phyloP scores from a whole-genome alignment of 2,113 vertebrate genomes.

The Merops nubicus region DNA sequence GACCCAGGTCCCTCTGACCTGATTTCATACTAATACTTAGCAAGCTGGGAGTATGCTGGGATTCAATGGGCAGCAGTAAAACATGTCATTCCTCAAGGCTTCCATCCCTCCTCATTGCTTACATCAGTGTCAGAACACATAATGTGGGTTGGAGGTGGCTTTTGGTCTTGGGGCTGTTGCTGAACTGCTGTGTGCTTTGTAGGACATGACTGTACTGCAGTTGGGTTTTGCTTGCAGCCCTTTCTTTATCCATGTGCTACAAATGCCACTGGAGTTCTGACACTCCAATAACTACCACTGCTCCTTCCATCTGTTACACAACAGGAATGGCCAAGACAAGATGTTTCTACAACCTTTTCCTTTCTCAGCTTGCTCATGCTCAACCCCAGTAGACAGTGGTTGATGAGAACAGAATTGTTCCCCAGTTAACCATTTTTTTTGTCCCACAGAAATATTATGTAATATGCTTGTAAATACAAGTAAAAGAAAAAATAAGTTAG shows the following conservation, averaged over 20 bases:
- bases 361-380: not conserved
- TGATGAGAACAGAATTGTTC: not conserved
- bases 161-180: not conserved
- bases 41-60: not conserved
- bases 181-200: not conserved
- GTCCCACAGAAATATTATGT: rapidly evolving
- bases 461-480: not conserved
- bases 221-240: not conserved
- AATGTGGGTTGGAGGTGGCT: not conserved
- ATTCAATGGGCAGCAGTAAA: not conserved
- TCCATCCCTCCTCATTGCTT: not conserved
- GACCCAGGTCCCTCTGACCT: not conserved
- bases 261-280: not conserved
- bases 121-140: rapidly evolving
- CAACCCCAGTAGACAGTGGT: not conserved
- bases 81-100: not conserved
- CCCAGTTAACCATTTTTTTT: not conserved
- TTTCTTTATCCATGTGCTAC: not conserved
- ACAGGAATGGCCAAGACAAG: not conserved
- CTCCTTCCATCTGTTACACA: not conserved
- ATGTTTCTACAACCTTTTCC: not conserved
- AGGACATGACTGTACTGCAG: rapidly evolving
- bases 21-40: rapidly evolving
- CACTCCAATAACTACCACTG: not conserved
- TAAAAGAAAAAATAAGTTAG: not conserved